Evolutionary conservation across 2,888 invertebrate genomes (phyloP).

Genomic region (Clistopyga incitator): DNA sequence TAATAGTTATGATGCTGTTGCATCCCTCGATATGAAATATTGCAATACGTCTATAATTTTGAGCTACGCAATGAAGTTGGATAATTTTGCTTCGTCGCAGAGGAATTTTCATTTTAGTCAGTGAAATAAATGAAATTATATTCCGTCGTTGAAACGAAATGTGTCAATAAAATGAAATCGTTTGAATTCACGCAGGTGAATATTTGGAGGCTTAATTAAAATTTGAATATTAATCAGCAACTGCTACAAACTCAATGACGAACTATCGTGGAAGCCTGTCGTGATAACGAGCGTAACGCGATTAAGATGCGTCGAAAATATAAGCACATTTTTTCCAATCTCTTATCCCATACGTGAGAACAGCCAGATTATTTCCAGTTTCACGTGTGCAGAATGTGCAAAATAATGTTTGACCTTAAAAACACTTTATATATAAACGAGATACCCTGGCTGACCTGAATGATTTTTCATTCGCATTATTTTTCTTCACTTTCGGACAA

Average conservation of each 20-base stretch:
- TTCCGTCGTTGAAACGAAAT: no score
- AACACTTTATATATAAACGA: neutral
- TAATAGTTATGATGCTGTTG: no score
- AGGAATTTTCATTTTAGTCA: no score
- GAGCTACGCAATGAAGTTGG: neutral
- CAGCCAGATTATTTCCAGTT: neutral
- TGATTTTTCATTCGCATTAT: neutral
- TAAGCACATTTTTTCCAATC: neutral
- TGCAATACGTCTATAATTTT: neutral
- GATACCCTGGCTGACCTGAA: conserved; percentile 8
- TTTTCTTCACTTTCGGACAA: neutral
- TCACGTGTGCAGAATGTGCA: neutral
- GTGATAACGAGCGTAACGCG: neutral
- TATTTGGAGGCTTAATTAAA: neutral
- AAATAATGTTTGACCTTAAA: conserved; percentile 12
- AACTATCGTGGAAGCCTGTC: neutral
- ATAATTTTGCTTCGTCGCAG: neutral
- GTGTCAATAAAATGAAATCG: neutral
- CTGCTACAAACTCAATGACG: neutral
- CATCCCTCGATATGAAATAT: no score
- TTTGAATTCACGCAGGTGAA: neutral
- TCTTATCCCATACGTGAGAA: neutral
- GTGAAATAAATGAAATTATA: no score
- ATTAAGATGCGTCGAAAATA: neutral
- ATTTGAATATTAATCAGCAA: no score